Conservation (phyloP, 2,888 invertebrate genomes). For the Acanthosepion esculentum region DNA sequence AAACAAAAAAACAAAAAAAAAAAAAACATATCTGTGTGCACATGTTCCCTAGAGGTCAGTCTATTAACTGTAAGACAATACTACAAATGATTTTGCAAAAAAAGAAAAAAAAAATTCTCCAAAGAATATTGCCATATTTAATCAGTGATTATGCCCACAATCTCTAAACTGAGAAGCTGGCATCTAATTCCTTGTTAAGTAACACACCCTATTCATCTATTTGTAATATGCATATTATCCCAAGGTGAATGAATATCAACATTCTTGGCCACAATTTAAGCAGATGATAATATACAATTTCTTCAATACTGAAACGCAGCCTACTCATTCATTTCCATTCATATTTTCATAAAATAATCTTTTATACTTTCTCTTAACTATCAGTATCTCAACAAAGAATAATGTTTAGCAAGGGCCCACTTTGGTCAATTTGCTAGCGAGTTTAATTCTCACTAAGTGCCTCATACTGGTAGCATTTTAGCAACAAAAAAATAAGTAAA, state of each 20-base stretch:
- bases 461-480: too few species aligned
- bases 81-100: neutral
- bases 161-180: neutral
- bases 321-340: too few species aligned
- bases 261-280: neutral
- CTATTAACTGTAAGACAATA: neutral
- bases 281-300: neutral
- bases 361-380: too few species aligned
- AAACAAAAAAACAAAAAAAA: too few species aligned
- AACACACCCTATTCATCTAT: constrained; percentile 5
- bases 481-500: too few species aligned
- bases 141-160: neutral
- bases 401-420: too few species aligned
- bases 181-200: neutral
- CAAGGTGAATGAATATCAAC: constrained; percentile 2
- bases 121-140: neutral
- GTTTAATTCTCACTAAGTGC: too few species aligned
- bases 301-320: neutral
- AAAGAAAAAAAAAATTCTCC: neutral
- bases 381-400: too few species aligned
- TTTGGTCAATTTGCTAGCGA: too few species aligned
- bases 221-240: neutral
- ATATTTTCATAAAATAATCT: too few species aligned
- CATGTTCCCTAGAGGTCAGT: too few species aligned
- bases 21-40: too few species aligned